phyloP scores from a whole-genome alignment of 2,113 vertebrate species.

The Sorex fumeus region DNA sequence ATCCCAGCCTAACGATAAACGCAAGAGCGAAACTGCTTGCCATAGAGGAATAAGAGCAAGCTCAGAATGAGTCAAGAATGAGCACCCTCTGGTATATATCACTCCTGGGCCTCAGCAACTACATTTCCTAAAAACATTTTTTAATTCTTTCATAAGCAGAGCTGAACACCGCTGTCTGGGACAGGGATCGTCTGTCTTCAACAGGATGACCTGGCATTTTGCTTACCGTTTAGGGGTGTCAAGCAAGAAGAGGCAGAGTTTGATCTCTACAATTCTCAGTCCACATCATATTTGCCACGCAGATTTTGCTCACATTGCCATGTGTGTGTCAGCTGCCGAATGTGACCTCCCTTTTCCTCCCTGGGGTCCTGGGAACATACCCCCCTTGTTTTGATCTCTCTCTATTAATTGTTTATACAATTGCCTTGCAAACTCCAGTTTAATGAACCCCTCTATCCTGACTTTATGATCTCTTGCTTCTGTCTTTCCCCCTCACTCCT shows the following conservation, averaged over 20 bases:
- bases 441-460: conserved; percentile 86
- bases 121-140: not conserved
- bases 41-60: not conserved
- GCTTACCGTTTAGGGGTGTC: not conserved
- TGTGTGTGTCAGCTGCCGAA: conserved; percentile 83
- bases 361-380: conserved; percentile 89
- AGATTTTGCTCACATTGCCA: conserved; percentile 81
- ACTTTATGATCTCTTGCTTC: conserved; percentile 78
- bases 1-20: not conserved
- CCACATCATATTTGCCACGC: conserved; percentile 60
- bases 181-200: conserved; percentile 12
- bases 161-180: not conserved
- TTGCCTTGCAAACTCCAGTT: conserved; percentile 87
- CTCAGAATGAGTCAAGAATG: not conserved
- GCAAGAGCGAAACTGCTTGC: not conserved
- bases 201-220: not conserved
- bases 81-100: not conserved
- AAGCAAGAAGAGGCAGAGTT: conserved; percentile 28
- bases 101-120: not conserved
- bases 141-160: not conserved
- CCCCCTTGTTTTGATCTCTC: conserved; percentile 87
- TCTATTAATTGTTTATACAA: conserved; percentile 87
- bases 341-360: conserved; percentile 78
- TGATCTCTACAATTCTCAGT: conserved; percentile 11
- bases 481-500: not conserved